Base-by-base conservation (phyloP, 1,140 invertebrate genomes). In the Euglossa dilemma region DNA sequence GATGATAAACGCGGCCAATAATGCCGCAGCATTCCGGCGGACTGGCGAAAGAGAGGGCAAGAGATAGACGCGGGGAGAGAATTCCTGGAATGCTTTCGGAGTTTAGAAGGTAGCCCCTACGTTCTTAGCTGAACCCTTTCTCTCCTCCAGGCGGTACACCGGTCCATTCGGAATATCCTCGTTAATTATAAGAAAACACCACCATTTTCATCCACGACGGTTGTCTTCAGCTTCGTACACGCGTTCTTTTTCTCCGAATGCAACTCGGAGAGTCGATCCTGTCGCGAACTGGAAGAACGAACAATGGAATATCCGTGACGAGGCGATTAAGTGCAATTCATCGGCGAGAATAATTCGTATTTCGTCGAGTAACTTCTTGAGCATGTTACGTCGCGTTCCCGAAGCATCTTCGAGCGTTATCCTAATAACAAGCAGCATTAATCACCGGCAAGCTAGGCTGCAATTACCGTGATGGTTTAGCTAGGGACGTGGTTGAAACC, bases 161-260 rank as follows among this genome's bases (percentile, higher is more conserved):
- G 90, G 91, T 93, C 91, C 91, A 93, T 93, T 93, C 91, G 91
- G 76, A 78, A 89, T 88, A 82, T 86, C 83, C 92, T 93, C 92
- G 93, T 94, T 94, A 94, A 94, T 93, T 94, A 94, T 92, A 93
- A 93, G 90, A 93, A 93, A 92, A 94, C 92, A 93, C 93, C 92
- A 85, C 77, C 87, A 83, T 87, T 86, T 77, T 75, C 81, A 86
- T 83, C 64, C 79, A 77, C 67, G 85, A 81, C 84, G 86, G 63
- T 87, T 89, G 87, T 85, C 86, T 73, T 76, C 56, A 28, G 54
- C 50, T 28, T 23, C 63, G 47, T 16, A 71, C 36, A 28, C n/a
- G 57, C 36, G 20, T 57, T 64, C 20, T 18, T 74, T 54, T 12
- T 2, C 5, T 20, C 3, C 12, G 3, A n/a, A n/a, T 25, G 16